Percentiles rank a stretch among this genome's conserved stretches.
Evolutionary conservation across 1,140 invertebrate genomes (phyloP).

Genomic region (Dreissena polymorpha): DNA sequence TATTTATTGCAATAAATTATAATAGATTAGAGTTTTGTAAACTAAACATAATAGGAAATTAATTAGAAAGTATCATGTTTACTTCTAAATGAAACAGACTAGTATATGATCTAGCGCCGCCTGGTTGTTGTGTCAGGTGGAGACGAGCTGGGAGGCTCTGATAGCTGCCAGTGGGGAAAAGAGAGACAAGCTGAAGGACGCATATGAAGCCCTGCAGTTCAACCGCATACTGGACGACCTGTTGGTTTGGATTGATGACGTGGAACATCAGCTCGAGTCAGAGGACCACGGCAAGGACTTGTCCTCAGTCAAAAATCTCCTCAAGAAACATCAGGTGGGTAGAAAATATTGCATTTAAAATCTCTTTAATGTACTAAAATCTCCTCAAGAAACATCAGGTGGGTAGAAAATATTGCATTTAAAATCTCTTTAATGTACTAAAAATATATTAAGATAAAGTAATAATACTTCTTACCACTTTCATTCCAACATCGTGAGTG

Average conservation of each 20-base stretch:
- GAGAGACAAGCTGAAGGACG: constrained; percentile 93
- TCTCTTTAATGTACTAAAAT: no score
- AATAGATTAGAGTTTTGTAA: no score
- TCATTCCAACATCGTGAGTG: neutral
- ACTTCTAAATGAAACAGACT: no score
- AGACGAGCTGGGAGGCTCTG: constrained; percentile 93
- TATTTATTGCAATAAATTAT: no score
- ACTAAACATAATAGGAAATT: no score
- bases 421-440: neutral
- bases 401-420: neutral
- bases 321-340: constrained; percentile 94
- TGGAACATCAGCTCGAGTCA: constrained; percentile 96
- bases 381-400: constrained; percentile 97
- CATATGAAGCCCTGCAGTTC: constrained; percentile 80
- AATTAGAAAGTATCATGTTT: no score
- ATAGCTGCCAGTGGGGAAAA: constrained; percentile 95
- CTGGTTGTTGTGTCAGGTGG: constrained; percentile 82
- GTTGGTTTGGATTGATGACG: constrained; percentile 97
- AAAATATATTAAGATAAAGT: neutral
- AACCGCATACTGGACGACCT: constrained; percentile 90
- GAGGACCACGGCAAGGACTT: constrained; percentile 99
- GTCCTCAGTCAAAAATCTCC: constrained; percentile 95
- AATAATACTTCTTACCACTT: neutral
- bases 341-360: neutral
- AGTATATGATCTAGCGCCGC: no score